These are phyloP conservation scores for Samia ricini DNA, from an alignment of 1,140 invertebrate genomes.

Conservation along the genomic window DNA sequence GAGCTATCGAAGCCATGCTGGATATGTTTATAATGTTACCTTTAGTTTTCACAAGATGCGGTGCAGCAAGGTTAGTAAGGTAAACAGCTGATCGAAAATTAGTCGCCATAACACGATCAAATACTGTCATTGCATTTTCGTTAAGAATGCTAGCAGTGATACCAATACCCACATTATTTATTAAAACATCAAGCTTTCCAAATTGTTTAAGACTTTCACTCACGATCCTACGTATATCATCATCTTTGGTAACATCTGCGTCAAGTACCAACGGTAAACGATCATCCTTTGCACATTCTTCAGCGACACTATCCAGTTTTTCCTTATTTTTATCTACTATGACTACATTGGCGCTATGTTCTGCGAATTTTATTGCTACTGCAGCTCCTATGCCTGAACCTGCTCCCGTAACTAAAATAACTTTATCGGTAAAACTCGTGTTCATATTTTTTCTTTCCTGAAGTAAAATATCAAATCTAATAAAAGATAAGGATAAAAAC, in stretches of 20 bases:
- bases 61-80: constrained; percentile 84
- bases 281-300: constrained; percentile 1
- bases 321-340: constrained; percentile 6
- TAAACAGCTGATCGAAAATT: constrained; percentile 85
- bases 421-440: constrained; percentile 16
- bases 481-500: too few species aligned
- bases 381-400: constrained; percentile 23
- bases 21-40: constrained; percentile 88
- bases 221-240: constrained; percentile 7
- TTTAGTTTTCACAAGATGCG: constrained; percentile 82
- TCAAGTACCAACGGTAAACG: not conserved
- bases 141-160: not conserved
- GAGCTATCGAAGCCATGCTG: constrained; percentile 62
- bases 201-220: not conserved
- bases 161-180: constrained; percentile 17
- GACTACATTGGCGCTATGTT: constrained; percentile 10
- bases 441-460: too few species aligned
- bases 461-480: too few species aligned
- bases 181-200: constrained; percentile 14
- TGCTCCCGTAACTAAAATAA: constrained; percentile 16
- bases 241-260: constrained; percentile 12
- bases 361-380: constrained; percentile 14
- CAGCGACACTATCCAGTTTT: constrained; percentile 13
- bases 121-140: constrained; percentile 77
- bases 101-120: constrained; percentile 82